These are phyloP conservation scores for Symphodus melops DNA, from an alignment of 2,113 vertebrate species.

Conservation along the genomic window DNA sequence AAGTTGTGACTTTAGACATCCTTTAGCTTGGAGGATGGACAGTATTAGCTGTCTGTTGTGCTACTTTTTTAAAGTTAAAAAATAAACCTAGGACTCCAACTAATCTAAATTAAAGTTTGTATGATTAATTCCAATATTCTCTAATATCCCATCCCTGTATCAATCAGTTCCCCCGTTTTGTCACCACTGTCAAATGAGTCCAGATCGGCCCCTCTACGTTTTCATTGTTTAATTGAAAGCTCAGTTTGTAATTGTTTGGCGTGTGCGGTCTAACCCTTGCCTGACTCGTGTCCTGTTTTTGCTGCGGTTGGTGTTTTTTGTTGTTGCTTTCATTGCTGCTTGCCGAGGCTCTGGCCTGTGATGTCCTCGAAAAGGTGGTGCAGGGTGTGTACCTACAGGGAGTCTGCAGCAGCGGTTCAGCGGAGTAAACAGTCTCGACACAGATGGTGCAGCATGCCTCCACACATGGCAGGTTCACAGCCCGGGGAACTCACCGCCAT, in stretches of 20 bases:
- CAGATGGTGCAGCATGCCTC: constrained; percentile 67
- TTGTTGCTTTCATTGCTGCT: constrained; percentile 35
- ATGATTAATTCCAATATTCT: too few species aligned
- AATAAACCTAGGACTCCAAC: too few species aligned
- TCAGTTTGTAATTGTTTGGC: background rate
- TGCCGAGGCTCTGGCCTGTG: constrained; percentile 6
- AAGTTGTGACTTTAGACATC: too few species aligned
- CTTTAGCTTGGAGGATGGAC: too few species aligned
- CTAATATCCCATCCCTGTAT: too few species aligned
- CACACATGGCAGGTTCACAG: constrained; percentile 62
- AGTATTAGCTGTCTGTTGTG: too few species aligned
- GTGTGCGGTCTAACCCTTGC: background rate
- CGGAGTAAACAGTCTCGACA: constrained; percentile 67
- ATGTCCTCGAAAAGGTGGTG: constrained; percentile 46
- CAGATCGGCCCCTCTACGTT: background rate
- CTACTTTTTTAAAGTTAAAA: too few species aligned
- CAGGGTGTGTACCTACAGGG: constrained; percentile 39
- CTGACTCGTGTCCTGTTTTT: constrained; percentile 25
- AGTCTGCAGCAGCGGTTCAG: constrained; percentile 43
- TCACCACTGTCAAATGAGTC: too few species aligned
- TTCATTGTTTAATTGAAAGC: background rate
- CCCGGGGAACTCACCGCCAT: constrained; percentile 40
- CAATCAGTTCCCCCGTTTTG: too few species aligned
- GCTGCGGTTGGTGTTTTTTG: constrained; percentile 25
- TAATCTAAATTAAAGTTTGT: too few species aligned